Evolutionary conservation across 2,113 vertebrate genomes (phyloP).

Genomic region (Amphilophus citrinellus): DNA sequence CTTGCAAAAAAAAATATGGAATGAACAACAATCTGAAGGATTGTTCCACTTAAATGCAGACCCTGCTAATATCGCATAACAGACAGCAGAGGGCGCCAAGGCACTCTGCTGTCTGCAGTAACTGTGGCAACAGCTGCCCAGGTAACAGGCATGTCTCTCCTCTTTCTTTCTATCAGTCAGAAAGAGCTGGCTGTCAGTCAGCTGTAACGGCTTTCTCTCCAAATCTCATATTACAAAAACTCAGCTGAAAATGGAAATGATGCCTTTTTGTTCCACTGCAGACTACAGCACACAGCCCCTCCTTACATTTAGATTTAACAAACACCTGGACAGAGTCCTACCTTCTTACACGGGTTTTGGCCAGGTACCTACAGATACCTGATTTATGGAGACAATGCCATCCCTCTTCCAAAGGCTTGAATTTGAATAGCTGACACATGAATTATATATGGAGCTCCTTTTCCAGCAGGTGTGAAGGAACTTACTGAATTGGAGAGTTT

Average conservation of each 20-base stretch:
- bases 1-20: not conserved
- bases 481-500: constrained; percentile 80
- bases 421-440: constrained; percentile 53
- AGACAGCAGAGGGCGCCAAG: constrained; percentile 74
- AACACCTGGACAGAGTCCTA: not conserved
- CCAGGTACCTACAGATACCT: not conserved
- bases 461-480: constrained; percentile 20
- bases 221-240: constrained; percentile 35
- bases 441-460: constrained; percentile 65
- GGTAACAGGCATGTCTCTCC: constrained; percentile 79
- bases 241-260: not conserved
- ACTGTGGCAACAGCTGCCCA: constrained; percentile 81
- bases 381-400: constrained; percentile 11
- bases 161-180: constrained; percentile 79
- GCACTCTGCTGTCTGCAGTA: constrained; percentile 66
- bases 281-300: not conserved
- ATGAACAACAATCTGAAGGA: not conserved
- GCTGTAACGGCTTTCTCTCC: constrained; percentile 58
- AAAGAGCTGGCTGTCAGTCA: constrained; percentile 79
- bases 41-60: not conserved
- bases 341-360: not conserved
- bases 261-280: not conserved
- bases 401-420: not conserved
- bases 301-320: not conserved
- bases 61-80: constrained; percentile 46